Conservation (phyloP, 2,113 vertebrate species). For the Pterophyllum scalare region DNA sequence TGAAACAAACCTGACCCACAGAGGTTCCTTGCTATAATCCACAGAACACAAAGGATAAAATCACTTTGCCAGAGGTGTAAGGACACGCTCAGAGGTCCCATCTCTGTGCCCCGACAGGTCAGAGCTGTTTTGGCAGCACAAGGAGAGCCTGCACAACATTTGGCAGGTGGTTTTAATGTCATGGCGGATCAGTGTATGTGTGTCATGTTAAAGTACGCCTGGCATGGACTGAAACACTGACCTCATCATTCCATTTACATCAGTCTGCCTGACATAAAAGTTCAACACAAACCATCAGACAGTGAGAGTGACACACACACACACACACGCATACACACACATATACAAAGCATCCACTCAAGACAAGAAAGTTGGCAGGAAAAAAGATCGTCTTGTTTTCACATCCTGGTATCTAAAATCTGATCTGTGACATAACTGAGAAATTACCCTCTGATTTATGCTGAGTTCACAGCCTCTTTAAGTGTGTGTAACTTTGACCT, state of each 20-base stretch:
- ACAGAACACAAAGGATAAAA: neutral
- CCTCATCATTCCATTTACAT: constrained; percentile 66
- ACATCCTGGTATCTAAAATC: constrained; percentile 45
- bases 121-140: neutral
- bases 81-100: neutral
- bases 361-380: constrained; percentile 44
- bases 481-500: constrained; percentile 29
- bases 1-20: neutral
- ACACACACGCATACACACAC: neutral
- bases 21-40: neutral
- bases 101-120: neutral
- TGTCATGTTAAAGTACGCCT: constrained; percentile 21
- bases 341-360: neutral
- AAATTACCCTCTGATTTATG: constrained; percentile 48
- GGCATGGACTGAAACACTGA: constrained; percentile 63
- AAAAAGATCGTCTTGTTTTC: constrained; percentile 22
- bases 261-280: constrained; percentile 37
- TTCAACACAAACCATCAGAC: constrained; percentile 67
- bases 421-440: constrained; percentile 57
- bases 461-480: constrained; percentile 43
- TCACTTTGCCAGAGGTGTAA: neutral
- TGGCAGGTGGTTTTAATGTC: constrained; percentile 3
- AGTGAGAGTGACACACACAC: constrained; percentile 9
- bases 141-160: neutral
- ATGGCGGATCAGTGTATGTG: neutral